Evolutionary conservation across 1,140 invertebrate species (phyloP).

Genomic region (Euura lappo): DNA sequence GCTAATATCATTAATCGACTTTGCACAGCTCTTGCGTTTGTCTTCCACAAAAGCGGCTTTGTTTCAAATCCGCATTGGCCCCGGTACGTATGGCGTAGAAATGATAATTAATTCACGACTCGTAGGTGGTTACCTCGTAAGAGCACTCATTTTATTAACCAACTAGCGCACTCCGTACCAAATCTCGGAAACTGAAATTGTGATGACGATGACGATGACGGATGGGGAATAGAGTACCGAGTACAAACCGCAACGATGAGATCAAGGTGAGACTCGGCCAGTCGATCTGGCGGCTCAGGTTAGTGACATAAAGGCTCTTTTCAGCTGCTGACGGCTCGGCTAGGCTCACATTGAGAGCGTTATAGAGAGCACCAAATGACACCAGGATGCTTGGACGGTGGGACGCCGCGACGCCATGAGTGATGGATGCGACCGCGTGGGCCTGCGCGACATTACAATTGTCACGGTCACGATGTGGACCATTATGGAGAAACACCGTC

Average conservation of each 20-base stretch:
- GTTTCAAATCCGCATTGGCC: neutral
- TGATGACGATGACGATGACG: neutral
- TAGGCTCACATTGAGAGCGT: neutral
- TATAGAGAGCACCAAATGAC: neutral
- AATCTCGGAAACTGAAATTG: neutral
- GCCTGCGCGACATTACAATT: neutral
- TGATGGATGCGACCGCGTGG: slow-evolving; percentile 3
- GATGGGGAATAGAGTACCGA: neutral
- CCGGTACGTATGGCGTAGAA: neutral
- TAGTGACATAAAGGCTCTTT: slow-evolving; percentile 1
- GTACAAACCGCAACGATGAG: neutral
- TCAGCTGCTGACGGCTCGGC: neutral
- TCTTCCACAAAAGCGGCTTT: neutral
- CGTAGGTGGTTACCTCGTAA: neutral
- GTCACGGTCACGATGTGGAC: neutral
- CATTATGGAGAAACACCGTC: neutral
- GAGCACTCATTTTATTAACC: neutral
- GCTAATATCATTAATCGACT: neutral
- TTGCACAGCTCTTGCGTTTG: neutral
- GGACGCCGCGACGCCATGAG: neutral
- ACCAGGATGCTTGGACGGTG: neutral
- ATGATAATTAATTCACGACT: neutral
- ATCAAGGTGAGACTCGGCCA: neutral
- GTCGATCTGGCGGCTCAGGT: neutral
- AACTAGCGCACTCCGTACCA: neutral